Conservation (phyloP, 2,797 vertebrate species). For the Todus mexicanus region DNA sequence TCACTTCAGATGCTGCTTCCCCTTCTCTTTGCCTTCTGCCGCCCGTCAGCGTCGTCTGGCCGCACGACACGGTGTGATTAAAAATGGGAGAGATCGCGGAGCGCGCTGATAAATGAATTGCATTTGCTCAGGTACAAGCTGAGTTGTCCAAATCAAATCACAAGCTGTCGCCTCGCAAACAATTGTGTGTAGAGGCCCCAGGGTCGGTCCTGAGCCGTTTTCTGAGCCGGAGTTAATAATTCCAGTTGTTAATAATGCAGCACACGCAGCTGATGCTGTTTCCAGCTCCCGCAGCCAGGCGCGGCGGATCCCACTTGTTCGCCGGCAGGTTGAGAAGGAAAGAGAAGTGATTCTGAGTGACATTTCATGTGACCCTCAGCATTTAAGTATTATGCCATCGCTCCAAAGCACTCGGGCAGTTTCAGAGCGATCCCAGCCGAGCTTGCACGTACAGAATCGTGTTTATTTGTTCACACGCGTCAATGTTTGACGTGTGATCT, state of each 20-base stretch:
- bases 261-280: background rate
- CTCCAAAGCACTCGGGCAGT: background rate
- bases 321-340: background rate
- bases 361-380: background rate
- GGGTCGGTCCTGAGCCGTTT: background rate
- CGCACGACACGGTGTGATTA: fast-evolving
- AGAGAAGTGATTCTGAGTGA: background rate
- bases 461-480: background rate
- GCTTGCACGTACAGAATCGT: background rate
- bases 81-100: background rate
- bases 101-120: background rate
- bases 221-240: background rate
- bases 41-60: background rate
- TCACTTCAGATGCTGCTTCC: background rate
- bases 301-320: background rate
- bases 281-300: background rate
- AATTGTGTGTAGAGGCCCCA: background rate
- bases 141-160: background rate
- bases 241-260: background rate
- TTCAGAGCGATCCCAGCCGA: background rate
- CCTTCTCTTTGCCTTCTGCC: background rate
- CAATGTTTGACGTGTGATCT: fast-evolving
- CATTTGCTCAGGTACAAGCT: background rate
- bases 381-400: background rate
- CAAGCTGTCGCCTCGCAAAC: background rate